These are phyloP conservation scores for Epinephelus fuscoguttatus DNA, from an alignment of 2,113 vertebrate genomes.

Conservation along the genomic window DNA sequence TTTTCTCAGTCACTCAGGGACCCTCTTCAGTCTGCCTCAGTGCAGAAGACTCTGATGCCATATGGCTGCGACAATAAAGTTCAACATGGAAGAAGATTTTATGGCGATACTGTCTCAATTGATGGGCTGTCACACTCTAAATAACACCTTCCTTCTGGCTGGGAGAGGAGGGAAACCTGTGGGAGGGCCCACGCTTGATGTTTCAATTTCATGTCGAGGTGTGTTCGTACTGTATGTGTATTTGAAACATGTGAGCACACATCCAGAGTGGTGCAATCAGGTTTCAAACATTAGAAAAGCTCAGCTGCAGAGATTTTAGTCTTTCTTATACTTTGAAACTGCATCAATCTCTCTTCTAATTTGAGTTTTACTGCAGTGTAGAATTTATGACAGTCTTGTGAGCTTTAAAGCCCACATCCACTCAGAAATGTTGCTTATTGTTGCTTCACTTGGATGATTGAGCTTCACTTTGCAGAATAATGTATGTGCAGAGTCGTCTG, in stretches of 20 bases:
- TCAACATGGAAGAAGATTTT: slow-evolving; percentile 4
- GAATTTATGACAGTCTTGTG: background rate
- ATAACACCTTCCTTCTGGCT: slow-evolving; percentile 19
- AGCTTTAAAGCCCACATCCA: too few relatives aligned
- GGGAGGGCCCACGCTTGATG: background rate
- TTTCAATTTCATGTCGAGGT: background rate
- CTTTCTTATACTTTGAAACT: background rate
- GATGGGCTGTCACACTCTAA: slow-evolving; percentile 38
- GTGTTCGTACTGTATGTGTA: background rate
- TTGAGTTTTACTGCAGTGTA: background rate
- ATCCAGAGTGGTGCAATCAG: background rate
- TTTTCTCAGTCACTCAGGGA: slow-evolving; percentile 25
- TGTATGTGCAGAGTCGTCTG: background rate
- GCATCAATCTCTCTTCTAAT: background rate
- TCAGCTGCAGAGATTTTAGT: background rate
- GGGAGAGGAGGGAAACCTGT: background rate
- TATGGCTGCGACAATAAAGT: slow-evolving; percentile 42
- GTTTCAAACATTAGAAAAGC: background rate
- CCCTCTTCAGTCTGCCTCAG: slow-evolving; percentile 21
- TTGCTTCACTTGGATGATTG: background rate
- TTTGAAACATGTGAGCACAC: background rate
- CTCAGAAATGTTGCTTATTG: background rate
- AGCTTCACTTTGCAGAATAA: background rate
- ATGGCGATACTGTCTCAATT: slow-evolving; percentile 15
- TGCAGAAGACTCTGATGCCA: slow-evolving; percentile 8